phyloP scores from a whole-genome alignment of 2,888 invertebrate genomes.

The Macrosiphum euphorbiae region DNA sequence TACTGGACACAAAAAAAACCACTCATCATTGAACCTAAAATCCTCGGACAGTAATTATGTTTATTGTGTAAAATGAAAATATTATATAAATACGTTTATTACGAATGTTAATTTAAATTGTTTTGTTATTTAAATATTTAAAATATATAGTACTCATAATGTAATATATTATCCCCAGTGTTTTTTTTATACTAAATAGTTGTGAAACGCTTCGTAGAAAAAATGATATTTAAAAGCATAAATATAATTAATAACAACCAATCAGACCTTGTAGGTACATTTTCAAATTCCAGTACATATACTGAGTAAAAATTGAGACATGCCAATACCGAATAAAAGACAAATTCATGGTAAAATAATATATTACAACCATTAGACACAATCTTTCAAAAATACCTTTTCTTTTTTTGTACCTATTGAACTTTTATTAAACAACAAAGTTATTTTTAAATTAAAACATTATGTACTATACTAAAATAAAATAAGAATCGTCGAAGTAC shows the following conservation, averaged over 20 bases:
- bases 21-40: not conserved
- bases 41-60: not conserved
- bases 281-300: not conserved
- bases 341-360: not conserved
- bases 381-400: not conserved
- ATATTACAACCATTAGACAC: not conserved
- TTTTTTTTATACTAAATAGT: not conserved
- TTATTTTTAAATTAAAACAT: not conserved
- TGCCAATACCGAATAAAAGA: not conserved
- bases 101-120: not conserved
- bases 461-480: not conserved
- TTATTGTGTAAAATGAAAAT: not conserved
- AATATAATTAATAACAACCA: not conserved
- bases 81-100: not conserved
- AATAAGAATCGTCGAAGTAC: not conserved
- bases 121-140: not conserved
- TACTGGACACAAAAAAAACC: not conserved
- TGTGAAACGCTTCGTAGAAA: not conserved
- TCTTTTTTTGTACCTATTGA: not conserved
- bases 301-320: not conserved
- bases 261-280: not conserved
- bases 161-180: not conserved
- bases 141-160: not conserved
- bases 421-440: not conserved
- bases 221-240: not conserved